phyloP scores from a whole-genome alignment of 2,888 invertebrate genomes.

The Dicroscelio sp. region DNA sequence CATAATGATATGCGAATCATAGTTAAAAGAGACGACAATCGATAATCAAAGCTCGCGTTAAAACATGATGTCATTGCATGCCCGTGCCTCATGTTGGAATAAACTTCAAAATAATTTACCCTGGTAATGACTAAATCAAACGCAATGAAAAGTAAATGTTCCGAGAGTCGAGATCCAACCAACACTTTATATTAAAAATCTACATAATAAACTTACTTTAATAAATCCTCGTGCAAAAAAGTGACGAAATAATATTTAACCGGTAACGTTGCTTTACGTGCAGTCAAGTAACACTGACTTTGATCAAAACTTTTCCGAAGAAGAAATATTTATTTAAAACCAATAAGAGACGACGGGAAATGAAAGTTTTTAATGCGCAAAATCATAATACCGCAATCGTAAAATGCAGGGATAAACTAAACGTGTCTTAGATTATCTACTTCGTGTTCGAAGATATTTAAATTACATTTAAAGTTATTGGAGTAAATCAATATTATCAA shows the following conservation, averaged over 20 bases:
- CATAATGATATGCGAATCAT: conserved; percentile 53
- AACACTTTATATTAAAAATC: conserved; percentile 25
- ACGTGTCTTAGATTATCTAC: too few relatives aligned
- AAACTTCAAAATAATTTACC: conserved; percentile 42
- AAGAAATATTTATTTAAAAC: too few relatives aligned
- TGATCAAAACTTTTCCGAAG: conserved; percentile 65
- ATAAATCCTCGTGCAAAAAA: conserved; percentile 49
- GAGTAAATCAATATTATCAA: too few relatives aligned
- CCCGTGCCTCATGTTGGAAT: conserved; percentile 29
- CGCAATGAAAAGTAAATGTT: conserved; percentile 62
- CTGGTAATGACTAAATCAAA: conserved; percentile 31
- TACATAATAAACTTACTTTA: conserved; percentile 57
- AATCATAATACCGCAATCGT: too few relatives aligned
- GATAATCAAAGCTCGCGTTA: conserved; percentile 54
- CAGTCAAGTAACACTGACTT: conserved; percentile 61
- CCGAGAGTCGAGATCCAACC: not conserved
- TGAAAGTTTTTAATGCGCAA: too few relatives aligned
- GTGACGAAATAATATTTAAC: conserved; percentile 71
- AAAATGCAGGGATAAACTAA: too few relatives aligned
- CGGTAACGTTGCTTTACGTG: conserved; percentile 51
- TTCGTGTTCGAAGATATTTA: too few relatives aligned
- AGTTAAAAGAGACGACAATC: conserved; percentile 46
- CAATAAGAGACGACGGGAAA: too few relatives aligned
- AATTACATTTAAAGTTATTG: too few relatives aligned
- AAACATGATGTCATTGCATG: conserved; percentile 53